Base-by-base conservation (phyloP, 2,797 vertebrate species). In the Sciurus carolinensis region DNA sequence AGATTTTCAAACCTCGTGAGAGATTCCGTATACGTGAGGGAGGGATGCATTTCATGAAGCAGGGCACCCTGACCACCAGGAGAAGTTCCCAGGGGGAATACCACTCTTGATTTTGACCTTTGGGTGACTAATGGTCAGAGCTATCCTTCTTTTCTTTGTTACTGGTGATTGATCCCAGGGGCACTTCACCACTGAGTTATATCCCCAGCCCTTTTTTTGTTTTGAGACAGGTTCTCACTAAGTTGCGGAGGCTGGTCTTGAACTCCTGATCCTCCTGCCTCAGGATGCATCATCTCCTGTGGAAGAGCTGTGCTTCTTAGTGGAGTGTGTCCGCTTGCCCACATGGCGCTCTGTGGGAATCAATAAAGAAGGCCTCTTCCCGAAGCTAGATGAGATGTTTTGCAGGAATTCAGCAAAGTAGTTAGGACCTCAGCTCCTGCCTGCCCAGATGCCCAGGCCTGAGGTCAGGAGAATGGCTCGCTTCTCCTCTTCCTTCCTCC, bases 1-100 rank as follows among this genome's bases (percentile, higher is more conserved):
- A n/a, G 82, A 15, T n/a, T 80, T 83, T 42, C n/a, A 36, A 73
- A 10, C 7, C 44, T 72, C 3, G 18, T 18, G 83, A 14, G 33
- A 76, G 44, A 39, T 50, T 30, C 1, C 3, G 9, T 5, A 2
- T 62, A 3, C 36, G 4, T 0, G 2, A 57, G 73, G 76, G n/a
- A 82, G 36, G 26, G 36, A 24, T 15, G 28, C 54, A 30, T 3
- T 10, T 26, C 6, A 0, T 14, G n/a, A 72, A 24, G 10, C 12
- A 11, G 17, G 15, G 22, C 5, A 22, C 8, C 5, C 39, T 17
- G n/a, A 7, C 3, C 10, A 14, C 30, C 7, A 13, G 1, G 1
- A 47, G 59, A 15, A 44, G n/a, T 67, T 77, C 57, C 44, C 72
- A 64, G 52, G 47, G 39, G 73, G 5, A 36, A 36, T 11, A 9